These are phyloP conservation scores for Sitodiplosis mosellana DNA, from an alignment of 1,140 invertebrate species.

Conservation along the genomic window DNA sequence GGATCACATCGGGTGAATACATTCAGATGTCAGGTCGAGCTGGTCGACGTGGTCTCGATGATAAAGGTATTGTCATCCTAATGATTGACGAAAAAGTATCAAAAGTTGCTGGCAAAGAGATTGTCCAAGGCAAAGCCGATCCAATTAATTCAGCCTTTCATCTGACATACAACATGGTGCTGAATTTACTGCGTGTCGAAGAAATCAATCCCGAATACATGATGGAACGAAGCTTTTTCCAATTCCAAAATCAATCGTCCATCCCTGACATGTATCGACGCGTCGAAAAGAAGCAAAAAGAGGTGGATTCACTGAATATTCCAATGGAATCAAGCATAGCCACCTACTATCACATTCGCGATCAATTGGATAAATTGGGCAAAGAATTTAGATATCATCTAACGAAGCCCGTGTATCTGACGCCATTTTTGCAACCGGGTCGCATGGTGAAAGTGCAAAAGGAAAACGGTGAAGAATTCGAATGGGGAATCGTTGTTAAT, in stretches of 20 bases:
- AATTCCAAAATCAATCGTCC: constrained; percentile 95
- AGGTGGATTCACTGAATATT: constrained; percentile 42
- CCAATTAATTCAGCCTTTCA: constrained; percentile 98
- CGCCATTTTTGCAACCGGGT: constrained; percentile 89
- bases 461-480: constrained; percentile 62
- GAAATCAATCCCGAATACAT: constrained; percentile 99
- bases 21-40: constrained; percentile 99
- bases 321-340: constrained; percentile 59
- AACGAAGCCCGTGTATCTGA: constrained; percentile 69
- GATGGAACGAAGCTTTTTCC: constrained; percentile 94
- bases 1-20: constrained; percentile 94
- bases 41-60: constrained; percentile 91
- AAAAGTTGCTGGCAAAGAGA: constrained; percentile 60
- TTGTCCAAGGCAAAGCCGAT: constrained; percentile 86
- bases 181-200: constrained; percentile 91
- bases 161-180: constrained; percentile 98
- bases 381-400: constrained; percentile 60
- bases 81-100: constrained; percentile 98
- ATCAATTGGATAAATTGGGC: constrained; percentile 57
- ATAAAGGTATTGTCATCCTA: constrained; percentile 94
- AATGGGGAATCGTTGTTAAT: constrained; percentile 91
- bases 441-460: constrained; percentile 82
- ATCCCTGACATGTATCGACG: constrained; percentile 79
- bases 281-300: constrained; percentile 47
- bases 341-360: constrained; percentile 67